A percentile compares a stretch with the other conserved stretches of the same genome.
These are phyloP conservation scores for Brachypalpus laphriformis DNA, from an alignment of 2,888 invertebrate genomes.

Conservation along the genomic window DNA sequence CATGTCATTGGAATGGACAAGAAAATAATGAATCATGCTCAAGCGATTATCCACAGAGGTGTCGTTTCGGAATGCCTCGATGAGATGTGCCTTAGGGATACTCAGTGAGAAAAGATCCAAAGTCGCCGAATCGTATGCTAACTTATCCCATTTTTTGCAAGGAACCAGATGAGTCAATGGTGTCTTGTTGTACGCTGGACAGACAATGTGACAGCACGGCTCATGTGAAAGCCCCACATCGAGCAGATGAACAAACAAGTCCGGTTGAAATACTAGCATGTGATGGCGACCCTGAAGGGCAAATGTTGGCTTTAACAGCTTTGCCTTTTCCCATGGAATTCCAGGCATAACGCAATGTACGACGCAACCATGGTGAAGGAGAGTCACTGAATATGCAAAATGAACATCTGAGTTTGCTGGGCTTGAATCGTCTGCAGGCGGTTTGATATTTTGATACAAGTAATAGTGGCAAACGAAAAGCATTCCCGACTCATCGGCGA, in stretches of 20 bases:
- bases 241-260: conserved; percentile 92
- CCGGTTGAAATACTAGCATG: conserved; percentile 92
- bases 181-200: conserved; percentile 84
- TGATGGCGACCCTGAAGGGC: conserved; percentile 90
- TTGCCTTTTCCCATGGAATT: conserved; percentile 90
- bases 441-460: conserved; percentile 88
- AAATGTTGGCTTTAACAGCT: conserved; percentile 90
- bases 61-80: conserved; percentile 88
- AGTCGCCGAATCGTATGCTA: conserved; percentile 86
- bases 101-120: conserved; percentile 88
- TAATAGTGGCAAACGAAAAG: conserved; percentile 93
- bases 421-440: conserved; percentile 80
- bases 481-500: conserved; percentile 89
- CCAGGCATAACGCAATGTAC: conserved; percentile 92
- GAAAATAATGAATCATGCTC: conserved; percentile 92
- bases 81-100: conserved; percentile 87
- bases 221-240: conserved; percentile 93
- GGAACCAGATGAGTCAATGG: conserved; percentile 87
- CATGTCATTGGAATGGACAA: conserved; percentile 90
- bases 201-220: conserved; percentile 91
- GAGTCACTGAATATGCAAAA: conserved; percentile 92
- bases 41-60: conserved; percentile 88
- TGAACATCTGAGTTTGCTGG: conserved; percentile 84
- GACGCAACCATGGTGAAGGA: conserved; percentile 92
- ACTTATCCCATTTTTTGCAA: conserved; percentile 81